A percentile compares a stretch with the other conserved stretches of the same genome.
Conservation (phyloP, 1,140 invertebrate species). For the Cydia fagiglandana region DNA sequence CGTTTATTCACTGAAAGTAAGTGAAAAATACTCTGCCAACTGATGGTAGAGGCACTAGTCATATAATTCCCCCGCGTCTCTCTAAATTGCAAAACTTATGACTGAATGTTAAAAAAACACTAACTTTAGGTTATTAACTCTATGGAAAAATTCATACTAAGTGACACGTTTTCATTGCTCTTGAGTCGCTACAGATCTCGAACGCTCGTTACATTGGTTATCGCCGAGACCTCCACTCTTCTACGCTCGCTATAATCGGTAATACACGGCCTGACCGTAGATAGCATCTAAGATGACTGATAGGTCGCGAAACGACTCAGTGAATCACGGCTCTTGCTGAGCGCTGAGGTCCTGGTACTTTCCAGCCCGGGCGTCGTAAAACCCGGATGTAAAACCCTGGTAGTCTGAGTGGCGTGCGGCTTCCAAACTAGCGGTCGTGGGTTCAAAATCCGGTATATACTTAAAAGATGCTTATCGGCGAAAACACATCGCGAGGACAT, state of each 20-base stretch:
- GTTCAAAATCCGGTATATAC: neutral
- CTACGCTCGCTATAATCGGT: neutral
- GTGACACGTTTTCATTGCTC: no score
- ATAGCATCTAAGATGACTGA: conserved; percentile 65
- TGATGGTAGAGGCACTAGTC: no score
- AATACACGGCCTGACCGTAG: conserved; percentile 37
- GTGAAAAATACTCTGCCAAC: no score
- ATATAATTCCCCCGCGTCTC: no score
- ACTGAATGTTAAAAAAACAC: no score
- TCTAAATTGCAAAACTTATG: no score
- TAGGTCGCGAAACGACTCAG: conserved; percentile 52
- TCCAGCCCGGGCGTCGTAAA: conserved; percentile 25
- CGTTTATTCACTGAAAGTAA: no score
- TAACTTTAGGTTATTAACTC: no score
- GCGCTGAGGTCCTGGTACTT: conserved; percentile 22
- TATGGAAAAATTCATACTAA: no score
- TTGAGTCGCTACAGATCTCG: neutral
- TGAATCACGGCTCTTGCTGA: conserved; percentile 56
- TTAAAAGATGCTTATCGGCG: no score
- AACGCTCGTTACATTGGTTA: neutral
- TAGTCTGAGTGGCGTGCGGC: neutral
- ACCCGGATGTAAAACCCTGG: conserved; percentile 37
- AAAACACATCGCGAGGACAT: no score
- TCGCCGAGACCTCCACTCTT: neutral
- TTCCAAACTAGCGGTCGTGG: neutral